Evolutionary conservation across 2,888 invertebrate species (phyloP).

Genomic region (Ormia ochracea): DNA sequence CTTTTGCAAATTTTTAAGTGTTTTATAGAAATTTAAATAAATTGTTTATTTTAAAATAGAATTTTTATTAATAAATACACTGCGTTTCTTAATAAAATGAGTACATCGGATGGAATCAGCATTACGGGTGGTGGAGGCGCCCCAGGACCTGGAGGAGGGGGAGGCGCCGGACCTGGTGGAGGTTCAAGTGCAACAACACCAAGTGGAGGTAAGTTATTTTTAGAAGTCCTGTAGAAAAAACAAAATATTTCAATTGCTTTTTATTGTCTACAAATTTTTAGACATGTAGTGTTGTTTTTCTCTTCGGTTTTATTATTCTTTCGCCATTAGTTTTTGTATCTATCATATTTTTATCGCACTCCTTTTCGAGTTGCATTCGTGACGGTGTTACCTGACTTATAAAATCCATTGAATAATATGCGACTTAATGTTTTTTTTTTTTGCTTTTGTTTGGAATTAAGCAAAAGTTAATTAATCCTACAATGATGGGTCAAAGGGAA

Average conservation of each 20-base stretch:
- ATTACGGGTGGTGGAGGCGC: constrained; percentile 65
- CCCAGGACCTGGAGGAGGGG: constrained; percentile 67
- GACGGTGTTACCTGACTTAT: constrained; percentile 65
- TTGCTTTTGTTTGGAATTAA: too few species aligned
- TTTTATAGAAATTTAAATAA: constrained; percentile 27
- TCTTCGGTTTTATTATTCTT: constrained; percentile 61
- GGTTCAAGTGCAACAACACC: constrained; percentile 61
- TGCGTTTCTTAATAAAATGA: constrained; percentile 70
- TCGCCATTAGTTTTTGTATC: constrained; percentile 55
- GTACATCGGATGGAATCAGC: constrained; percentile 67
- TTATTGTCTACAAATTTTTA: background rate
- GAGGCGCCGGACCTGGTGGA: constrained; percentile 66
- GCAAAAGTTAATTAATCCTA: too few species aligned
- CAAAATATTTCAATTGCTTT: background rate
- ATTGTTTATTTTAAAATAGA: constrained; percentile 62
- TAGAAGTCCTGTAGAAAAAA: background rate
- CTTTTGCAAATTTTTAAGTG: background rate
- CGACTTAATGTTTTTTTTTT: background rate
- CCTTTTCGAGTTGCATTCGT: constrained; percentile 67
- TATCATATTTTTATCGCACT: constrained; percentile 55
- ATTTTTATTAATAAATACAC: constrained; percentile 68
- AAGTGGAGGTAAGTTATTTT: constrained; percentile 69
- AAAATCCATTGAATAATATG: background rate
- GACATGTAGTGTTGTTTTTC: constrained; percentile 55
- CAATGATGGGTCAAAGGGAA: too few species aligned